phyloP scores from a whole-genome alignment of 1,140 invertebrate genomes.

The honey bee (Apis mellifera) region Amel_HAv3.1 CM009933.2:1889501-1890000 shows the following conservation, averaged over 20 bases:
- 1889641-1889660: conserved; percentile 64
- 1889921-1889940: conserved; percentile 59
- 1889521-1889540: conserved; percentile 76
- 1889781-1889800: conserved; percentile 78
- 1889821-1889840: conserved; percentile 45
- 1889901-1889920: conserved; percentile 34
- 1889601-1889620: conserved; percentile 60
- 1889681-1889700: conserved; percentile 78
- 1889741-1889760: conserved; percentile 76
- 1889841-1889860: conserved; percentile 27
- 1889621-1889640: conserved; percentile 65
- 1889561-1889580: conserved; percentile 71
- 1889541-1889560: conserved; percentile 76
- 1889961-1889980: conserved; percentile 76
- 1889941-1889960: conserved; percentile 69
- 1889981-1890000: conserved; percentile 66
- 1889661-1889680: conserved; percentile 71
- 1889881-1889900: conserved; percentile 41
- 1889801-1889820: conserved; percentile 77
- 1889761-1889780: conserved; percentile 78
- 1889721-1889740: conserved; percentile 76
- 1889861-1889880: conserved; percentile 72
- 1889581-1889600: conserved; percentile 27
- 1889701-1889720: conserved; percentile 78
- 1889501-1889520: conserved; percentile 67